phyloP scores from a whole-genome alignment of 2,888 invertebrate species.

The Archips xylosteana region DNA sequence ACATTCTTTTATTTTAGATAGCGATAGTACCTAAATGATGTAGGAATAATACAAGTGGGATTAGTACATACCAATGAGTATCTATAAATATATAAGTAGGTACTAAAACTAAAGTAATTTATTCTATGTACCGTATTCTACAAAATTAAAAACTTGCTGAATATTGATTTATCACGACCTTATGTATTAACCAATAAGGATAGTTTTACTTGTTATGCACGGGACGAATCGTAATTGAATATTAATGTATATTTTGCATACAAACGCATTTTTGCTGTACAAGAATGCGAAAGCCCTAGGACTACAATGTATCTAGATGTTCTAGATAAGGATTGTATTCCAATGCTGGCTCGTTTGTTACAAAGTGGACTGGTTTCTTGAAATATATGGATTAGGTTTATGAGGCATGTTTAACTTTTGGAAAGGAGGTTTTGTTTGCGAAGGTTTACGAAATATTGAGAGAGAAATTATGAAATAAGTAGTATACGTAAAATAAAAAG shows the following conservation, averaged over 20 bases:
- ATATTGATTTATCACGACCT: constrained; percentile 67
- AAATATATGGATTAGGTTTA: no score
- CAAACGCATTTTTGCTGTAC: constrained; percentile 71
- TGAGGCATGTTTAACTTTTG: no score
- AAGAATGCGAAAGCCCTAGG: constrained; percentile 24
- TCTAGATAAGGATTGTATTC: constrained; percentile 61
- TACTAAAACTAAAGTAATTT: not conserved
- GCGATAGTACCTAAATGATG: no score
- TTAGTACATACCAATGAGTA: not conserved
- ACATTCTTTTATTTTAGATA: no score
- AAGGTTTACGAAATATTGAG: no score
- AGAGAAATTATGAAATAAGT: no score
- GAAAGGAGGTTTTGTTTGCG: no score
- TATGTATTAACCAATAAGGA: constrained; percentile 36
- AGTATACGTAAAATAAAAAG: no score
- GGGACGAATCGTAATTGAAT: constrained; percentile 58
- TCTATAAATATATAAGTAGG: not conserved
- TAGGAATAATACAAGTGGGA: not conserved
- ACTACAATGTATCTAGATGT: constrained; percentile 48
- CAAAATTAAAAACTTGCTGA: constrained; percentile 52
- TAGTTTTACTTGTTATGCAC: constrained; percentile 44
- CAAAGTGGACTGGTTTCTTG: constrained; percentile 9
- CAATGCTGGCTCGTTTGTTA: constrained; percentile 49
- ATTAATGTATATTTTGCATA: constrained; percentile 76
- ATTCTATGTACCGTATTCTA: not conserved